Percentiles rank a stretch among this genome's conserved stretches.
Evolutionary conservation across 2,797 vertebrate genomes (phyloP).

Genomic region (Ctenopoma kingsleyae): DNA sequence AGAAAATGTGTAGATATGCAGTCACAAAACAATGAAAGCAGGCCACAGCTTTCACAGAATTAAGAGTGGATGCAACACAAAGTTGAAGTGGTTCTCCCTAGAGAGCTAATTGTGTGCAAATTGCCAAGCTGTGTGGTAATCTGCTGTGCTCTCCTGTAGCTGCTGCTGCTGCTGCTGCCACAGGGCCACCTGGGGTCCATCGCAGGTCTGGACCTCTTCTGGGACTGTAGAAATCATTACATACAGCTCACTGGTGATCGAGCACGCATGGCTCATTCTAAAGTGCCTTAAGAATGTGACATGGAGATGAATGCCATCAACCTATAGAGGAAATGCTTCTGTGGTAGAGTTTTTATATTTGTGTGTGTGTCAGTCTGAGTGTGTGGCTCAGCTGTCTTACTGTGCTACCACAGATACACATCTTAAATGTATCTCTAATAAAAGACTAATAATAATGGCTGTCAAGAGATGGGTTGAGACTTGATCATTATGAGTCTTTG

Average conservation of each 20-base stretch:
- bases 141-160: conserved; percentile 39
- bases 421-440: conserved; percentile 1
- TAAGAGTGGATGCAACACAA: conserved; percentile 34
- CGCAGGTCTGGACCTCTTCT: conserved; percentile 49
- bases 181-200: conserved; percentile 63
- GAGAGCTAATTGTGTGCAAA: conserved; percentile 69
- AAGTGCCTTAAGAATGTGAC: conserved; percentile 33
- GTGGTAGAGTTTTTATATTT: neutral
- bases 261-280: conserved; percentile 26
- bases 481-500: conserved; percentile 22
- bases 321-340: conserved; percentile 18
- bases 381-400: conserved; percentile 18
- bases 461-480: conserved; percentile 23
- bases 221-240: conserved; percentile 51
- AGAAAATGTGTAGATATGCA: conserved; percentile 19
- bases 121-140: conserved; percentile 49
- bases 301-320: conserved; percentile 27
- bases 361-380: neutral
- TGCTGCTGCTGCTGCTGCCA: conserved; percentile 49
- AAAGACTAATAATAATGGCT: conserved; percentile 26
- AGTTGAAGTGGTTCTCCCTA: conserved; percentile 48
- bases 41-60: conserved; percentile 35
- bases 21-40: conserved; percentile 34
- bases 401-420: conserved; percentile 10
- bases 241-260: conserved; percentile 41